Evolutionary conservation across 2,113 vertebrate species (phyloP).

Genomic region (Lampris incognitus): DNA sequence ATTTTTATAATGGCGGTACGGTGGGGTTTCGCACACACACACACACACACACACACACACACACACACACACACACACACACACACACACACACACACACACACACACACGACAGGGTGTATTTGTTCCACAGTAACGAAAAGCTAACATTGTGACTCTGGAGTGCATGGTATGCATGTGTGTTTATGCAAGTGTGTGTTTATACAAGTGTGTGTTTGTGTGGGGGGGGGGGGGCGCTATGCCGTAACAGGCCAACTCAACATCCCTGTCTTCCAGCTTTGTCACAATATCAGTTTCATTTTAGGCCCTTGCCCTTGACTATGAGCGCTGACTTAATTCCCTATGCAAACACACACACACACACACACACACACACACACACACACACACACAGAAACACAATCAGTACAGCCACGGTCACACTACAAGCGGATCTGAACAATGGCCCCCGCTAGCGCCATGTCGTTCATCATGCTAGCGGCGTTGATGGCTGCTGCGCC

Average conservation of each 20-base stretch:
- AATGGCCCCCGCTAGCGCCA: slow-evolving; percentile 2
- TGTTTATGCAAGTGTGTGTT: background rate
- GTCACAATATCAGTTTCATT: slow-evolving; percentile 57
- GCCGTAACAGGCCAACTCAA: slow-evolving; percentile 42
- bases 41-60: too few relatives aligned
- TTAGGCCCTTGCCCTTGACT: slow-evolving; percentile 40
- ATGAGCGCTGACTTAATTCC: slow-evolving; percentile 34
- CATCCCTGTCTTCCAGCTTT: slow-evolving; percentile 32
- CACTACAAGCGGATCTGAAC: slow-evolving; percentile 17
- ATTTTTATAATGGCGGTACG: too few relatives aligned
- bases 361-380: background rate
- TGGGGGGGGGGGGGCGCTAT: background rate
- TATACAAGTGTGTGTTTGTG: background rate
- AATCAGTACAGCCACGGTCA: background rate
- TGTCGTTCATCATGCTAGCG: slow-evolving; percentile 49
- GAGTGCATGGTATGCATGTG: background rate
- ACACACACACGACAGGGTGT: too few relatives aligned
- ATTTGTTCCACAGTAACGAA: slow-evolving; percentile 6
- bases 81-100: too few relatives aligned
- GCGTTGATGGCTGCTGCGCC: slow-evolving; percentile 11
- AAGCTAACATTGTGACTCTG: background rate
- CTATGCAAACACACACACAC: background rate
- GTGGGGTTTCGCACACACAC: too few relatives aligned
- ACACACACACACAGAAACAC: slow-evolving; percentile 1
- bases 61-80: too few relatives aligned